Percentiles rank a stretch among this genome's conserved stretches.
These are phyloP conservation scores for Tridacna crocea DNA, from an alignment of 2,888 invertebrate species.

Conservation along the genomic window DNA sequence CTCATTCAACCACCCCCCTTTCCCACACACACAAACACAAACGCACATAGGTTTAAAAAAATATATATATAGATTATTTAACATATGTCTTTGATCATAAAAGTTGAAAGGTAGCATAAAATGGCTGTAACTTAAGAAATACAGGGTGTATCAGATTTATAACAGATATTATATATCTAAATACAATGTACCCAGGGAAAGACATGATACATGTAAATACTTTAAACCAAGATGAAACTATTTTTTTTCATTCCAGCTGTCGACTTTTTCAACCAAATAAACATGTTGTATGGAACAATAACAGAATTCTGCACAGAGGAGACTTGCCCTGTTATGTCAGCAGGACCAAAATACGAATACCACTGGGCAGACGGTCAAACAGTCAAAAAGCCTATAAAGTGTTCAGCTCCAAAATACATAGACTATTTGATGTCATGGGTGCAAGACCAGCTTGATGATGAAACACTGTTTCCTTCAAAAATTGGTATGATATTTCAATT, in stretches of 20 bases:
- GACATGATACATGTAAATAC: too few species aligned
- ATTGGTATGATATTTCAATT: conserved; percentile 88
- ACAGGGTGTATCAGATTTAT: too few species aligned
- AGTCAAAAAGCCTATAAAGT: conserved; percentile 98
- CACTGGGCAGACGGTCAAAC: conserved; percentile 99
- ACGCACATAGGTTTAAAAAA: too few species aligned
- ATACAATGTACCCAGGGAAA: too few species aligned
- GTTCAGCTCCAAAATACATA: conserved; percentile 99
- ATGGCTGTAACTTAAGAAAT: too few species aligned
- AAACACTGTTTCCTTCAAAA: conserved; percentile 98
- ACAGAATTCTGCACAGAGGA: conserved; percentile 99
- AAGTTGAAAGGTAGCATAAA: too few species aligned
- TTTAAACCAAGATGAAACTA: too few species aligned
- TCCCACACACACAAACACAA: too few species aligned
- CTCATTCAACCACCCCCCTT: too few species aligned
- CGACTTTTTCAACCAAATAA: conserved; percentile 99
- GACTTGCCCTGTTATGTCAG: conserved; percentile 98
- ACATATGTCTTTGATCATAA: too few species aligned
- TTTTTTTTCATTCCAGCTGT: conserved; percentile 90
- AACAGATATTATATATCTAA: too few species aligned
- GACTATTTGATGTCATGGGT: conserved; percentile 99
- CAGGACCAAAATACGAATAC: conserved; percentile 99
- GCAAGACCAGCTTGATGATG: conserved; percentile 99
- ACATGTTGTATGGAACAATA: conserved; percentile 99
- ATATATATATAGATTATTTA: too few species aligned